phyloP scores from a whole-genome alignment of 2,797 vertebrate species.

The Sebastes elongatus region DNA sequence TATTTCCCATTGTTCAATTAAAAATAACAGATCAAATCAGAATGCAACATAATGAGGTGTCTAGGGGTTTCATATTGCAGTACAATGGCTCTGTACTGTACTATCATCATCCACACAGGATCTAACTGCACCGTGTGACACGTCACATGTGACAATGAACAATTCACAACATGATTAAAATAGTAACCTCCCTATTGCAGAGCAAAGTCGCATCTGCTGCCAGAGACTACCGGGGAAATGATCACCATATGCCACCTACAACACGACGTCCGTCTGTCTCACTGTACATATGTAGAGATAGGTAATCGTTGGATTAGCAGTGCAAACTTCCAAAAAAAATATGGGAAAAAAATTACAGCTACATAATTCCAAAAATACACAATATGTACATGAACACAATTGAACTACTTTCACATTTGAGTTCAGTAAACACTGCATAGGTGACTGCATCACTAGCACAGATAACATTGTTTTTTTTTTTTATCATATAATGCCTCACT shows the following conservation, averaged over 20 bases:
- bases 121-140: conserved; percentile 36
- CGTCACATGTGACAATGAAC: conserved; percentile 57
- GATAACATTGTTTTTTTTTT: conserved; percentile 57
- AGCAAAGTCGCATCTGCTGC: conserved; percentile 32
- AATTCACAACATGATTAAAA: conserved; percentile 57
- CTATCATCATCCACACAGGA: conserved; percentile 37
- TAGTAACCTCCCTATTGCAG: conserved; percentile 41
- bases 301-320: conserved; percentile 46
- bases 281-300: conserved; percentile 48
- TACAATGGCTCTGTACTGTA: conserved; percentile 39
- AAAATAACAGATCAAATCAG: conserved; percentile 23
- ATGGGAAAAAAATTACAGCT: conserved; percentile 54
- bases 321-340: conserved; percentile 67
- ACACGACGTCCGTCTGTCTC: conserved; percentile 8
- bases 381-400: conserved; percentile 72
- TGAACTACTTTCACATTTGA: conserved; percentile 74
- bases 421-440: conserved; percentile 81
- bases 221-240: conserved; percentile 16
- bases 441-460: conserved; percentile 76
- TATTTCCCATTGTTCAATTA: conserved; percentile 28
- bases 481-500: conserved; percentile 66
- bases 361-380: conserved; percentile 66
- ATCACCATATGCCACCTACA: conserved; percentile 33
- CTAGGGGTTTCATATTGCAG: conserved; percentile 36
- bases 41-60: conserved; percentile 27